A percentile compares a stretch with the other conserved stretches of the same genome.
Conservation (phyloP, 2,113 vertebrate genomes). For the Eclectus roratus region DNA sequence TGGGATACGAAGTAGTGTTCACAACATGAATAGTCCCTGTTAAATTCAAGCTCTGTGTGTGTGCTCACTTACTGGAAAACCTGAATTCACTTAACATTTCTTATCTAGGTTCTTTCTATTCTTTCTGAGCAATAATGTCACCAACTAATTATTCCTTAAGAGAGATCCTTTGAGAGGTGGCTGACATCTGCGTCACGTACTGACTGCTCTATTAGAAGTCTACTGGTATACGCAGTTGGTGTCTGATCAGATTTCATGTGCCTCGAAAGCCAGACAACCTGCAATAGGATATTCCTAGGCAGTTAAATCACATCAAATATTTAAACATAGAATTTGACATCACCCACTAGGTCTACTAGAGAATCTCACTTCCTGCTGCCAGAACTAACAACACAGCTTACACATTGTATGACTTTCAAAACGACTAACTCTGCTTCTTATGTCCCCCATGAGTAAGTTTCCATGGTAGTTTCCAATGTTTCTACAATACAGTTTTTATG, state of each 20-base stretch:
- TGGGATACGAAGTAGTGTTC: neutral
- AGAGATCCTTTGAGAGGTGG: neutral
- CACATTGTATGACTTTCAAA: neutral
- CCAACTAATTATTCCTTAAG: neutral
- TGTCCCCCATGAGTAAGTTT: neutral
- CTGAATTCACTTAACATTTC: neutral
- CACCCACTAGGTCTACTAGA: neutral
- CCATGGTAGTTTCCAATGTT: neutral
- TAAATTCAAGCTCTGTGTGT: neutral
- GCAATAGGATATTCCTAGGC: neutral
- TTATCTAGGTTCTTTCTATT: neutral
- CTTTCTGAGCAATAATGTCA: neutral
- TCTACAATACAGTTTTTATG: neutral
- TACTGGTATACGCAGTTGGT: neutral
- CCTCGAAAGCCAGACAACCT: neutral
- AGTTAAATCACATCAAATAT: conserved; percentile 13
- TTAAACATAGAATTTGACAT: conserved; percentile 12
- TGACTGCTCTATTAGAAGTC: neutral
- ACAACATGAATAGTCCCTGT: neutral
- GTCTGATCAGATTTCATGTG: neutral
- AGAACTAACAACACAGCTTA: neutral
- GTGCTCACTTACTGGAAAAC: neutral
- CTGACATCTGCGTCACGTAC: neutral
- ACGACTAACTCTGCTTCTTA: neutral
- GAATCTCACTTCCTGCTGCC: neutral